phyloP scores from a whole-genome alignment of 35 echinoderm and acorn worm species.

The Heliocidaris tuberculata region DNA sequence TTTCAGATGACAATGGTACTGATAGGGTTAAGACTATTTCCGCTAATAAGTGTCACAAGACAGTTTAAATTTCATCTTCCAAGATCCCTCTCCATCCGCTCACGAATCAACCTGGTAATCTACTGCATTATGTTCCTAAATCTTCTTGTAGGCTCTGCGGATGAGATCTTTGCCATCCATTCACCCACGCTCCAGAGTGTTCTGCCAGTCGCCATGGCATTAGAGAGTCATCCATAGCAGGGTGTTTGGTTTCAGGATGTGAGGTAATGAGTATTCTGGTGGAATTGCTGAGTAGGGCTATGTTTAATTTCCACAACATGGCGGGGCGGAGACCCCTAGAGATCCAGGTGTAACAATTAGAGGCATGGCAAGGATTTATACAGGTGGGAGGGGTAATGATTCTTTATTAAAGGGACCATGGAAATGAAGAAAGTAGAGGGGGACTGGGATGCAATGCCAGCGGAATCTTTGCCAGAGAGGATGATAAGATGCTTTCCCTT shows the following conservation, averaged over 20 bases:
- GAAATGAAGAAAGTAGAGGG: neutral
- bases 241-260: constrained; percentile 31
- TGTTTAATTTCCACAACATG: constrained; percentile 41
- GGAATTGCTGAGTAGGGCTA: neutral
- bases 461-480: neutral
- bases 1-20: neutral
- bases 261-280: neutral
- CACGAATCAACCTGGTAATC: neutral
- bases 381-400: neutral
- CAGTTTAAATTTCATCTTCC: constrained; percentile 2
- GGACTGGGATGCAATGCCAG: neutral
- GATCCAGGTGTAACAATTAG: neutral
- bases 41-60: neutral
- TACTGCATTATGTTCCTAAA: constrained; percentile 17
- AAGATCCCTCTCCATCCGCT: neutral
- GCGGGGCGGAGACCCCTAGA: constrained; percentile 19
- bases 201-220: constrained; percentile 18
- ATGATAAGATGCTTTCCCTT: too few relatives aligned
- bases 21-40: neutral
- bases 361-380: neutral
- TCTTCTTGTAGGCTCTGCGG: constrained; percentile 30
- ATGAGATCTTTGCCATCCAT: neutral
- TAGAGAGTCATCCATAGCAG: neutral
- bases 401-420: neutral
- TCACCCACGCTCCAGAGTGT: constrained; percentile 13